Evolutionary conservation across 2,888 invertebrate species (phyloP).

Genomic region (Synanthedon formicaeformis): DNA sequence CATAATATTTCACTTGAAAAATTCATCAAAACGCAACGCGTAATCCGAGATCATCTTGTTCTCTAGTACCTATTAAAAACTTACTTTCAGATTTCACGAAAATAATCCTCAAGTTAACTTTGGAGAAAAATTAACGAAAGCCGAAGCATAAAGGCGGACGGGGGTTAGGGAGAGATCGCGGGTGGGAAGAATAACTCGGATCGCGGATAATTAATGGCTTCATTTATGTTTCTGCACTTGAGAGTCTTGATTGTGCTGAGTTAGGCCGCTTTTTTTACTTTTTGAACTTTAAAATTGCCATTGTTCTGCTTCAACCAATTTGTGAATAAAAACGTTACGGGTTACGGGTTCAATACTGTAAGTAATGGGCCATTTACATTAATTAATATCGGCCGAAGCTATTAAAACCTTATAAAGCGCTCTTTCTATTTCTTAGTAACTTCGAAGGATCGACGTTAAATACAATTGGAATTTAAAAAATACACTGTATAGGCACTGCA

Average conservation of each 20-base stretch:
- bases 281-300: slow-evolving; percentile 53
- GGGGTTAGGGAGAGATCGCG: slow-evolving; percentile 13
- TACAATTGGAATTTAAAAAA: too few species aligned
- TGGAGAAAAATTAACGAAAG: slow-evolving; percentile 51
- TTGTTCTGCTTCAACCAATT: slow-evolving; percentile 41
- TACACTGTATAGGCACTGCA: too few species aligned
- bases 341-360: background rate
- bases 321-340: background rate
- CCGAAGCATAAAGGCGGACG: slow-evolving; percentile 41
- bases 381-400: background rate
- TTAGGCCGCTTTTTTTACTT: slow-evolving; percentile 29
- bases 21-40: background rate
- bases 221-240: slow-evolving; percentile 70
- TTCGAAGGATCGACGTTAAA: too few species aligned
- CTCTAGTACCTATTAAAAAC: slow-evolving; percentile 22
- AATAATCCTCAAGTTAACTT: slow-evolving; percentile 57
- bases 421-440: background rate
- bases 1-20: slow-evolving; percentile 1
- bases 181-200: slow-evolving; percentile 55
- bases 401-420: background rate
- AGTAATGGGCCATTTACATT: background rate
- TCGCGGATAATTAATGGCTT: slow-evolving; percentile 68
- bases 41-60: slow-evolving; percentile 34
- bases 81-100: slow-evolving; percentile 20
- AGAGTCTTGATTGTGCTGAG: slow-evolving; percentile 62